Evolutionary conservation across 2,797 vertebrate genomes (phyloP).

Genomic region (Falco naumanni): DNA sequence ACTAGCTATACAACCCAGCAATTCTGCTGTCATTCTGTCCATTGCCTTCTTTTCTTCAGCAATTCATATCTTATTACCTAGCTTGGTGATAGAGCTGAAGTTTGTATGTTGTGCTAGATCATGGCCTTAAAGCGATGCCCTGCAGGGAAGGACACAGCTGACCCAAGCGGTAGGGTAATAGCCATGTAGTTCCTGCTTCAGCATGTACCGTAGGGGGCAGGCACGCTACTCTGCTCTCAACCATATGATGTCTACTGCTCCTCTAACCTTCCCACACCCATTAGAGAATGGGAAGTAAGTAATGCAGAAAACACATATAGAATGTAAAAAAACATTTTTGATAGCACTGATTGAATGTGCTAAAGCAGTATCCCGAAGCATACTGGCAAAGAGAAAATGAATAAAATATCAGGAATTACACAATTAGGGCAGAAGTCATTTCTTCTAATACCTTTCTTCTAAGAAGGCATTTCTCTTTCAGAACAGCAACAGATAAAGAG

Average conservation of each 20-base stretch:
- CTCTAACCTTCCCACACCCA: rapidly evolving
- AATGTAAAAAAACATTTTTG: not conserved
- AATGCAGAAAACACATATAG: not conserved
- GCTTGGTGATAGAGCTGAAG: not conserved
- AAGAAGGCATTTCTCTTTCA: not conserved
- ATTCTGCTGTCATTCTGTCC: not conserved
- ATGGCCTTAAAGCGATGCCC: not conserved
- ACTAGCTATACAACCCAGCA: not conserved
- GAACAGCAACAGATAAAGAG: not conserved
- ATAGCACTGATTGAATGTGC: not conserved
- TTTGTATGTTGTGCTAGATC: not conserved
- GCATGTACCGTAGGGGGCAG: not conserved
- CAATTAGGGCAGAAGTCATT: not conserved
- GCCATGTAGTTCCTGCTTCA: not conserved
- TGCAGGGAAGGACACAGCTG: not conserved
- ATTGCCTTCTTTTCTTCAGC: not conserved
- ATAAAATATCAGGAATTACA: not conserved
- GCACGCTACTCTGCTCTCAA: not conserved
- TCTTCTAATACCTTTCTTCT: too few species aligned
- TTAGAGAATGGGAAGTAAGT: not conserved
- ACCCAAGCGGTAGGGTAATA: not conserved
- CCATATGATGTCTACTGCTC: not conserved
- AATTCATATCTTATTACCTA: not conserved
- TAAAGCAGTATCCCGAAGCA: not conserved
- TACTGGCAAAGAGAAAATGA: not conserved